Percentiles rank a stretch among this genome's conserved stretches.
Conservation (phyloP, 2,113 vertebrate genomes). For the Mormyrus iriodes region DNA sequence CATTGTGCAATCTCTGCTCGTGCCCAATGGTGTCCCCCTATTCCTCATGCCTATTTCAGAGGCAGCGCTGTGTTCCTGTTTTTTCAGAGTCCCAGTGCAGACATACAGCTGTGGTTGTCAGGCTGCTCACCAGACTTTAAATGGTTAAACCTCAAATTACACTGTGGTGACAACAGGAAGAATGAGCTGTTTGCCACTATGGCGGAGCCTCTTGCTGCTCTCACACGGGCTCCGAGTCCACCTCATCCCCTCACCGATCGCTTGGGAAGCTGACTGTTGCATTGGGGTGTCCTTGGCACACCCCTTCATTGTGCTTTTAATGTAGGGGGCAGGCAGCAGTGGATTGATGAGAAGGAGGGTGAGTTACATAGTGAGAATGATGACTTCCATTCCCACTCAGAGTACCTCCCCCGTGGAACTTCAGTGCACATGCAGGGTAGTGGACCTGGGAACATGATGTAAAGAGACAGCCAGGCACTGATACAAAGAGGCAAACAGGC, state of each 20-base stretch:
- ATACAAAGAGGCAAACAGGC: neutral
- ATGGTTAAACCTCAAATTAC: neutral
- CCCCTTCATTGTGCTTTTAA: neutral
- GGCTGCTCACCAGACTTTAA: neutral
- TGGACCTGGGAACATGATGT: neutral
- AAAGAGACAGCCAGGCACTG: neutral
- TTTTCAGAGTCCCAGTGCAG: neutral
- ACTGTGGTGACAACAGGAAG: slow-evolving; percentile 5
- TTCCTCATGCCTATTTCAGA: neutral
- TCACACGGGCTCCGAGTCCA: neutral
- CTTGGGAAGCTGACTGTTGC: neutral
- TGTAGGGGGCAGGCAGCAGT: neutral
- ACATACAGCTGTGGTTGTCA: neutral
- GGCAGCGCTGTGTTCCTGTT: neutral
- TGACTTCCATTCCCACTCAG: neutral
- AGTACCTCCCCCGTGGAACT: neutral
- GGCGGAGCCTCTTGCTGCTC: neutral
- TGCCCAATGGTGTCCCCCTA: neutral
- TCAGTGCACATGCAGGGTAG: neutral
- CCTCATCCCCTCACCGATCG: no score
- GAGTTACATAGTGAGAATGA: neutral
- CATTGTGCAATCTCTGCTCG: neutral
- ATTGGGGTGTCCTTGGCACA: neutral
- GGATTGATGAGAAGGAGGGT: neutral
- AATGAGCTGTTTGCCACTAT: neutral